Conservation (phyloP, 2,888 invertebrate genomes). For the Apodemia zela region DNA sequence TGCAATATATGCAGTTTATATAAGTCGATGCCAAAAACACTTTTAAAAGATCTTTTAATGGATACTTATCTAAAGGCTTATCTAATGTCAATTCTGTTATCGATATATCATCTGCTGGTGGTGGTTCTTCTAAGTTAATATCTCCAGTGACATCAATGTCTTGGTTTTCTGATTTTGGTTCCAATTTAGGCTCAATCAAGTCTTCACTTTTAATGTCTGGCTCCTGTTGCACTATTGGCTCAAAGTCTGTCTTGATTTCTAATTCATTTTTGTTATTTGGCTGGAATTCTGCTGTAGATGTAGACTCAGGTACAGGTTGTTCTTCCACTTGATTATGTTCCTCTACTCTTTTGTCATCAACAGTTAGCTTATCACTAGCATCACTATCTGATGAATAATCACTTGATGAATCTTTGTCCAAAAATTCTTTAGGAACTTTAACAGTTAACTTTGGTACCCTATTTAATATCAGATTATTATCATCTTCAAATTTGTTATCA, state of each 20-base stretch:
- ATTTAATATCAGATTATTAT: slow-evolving; percentile 57
- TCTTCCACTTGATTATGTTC: slow-evolving; percentile 37
- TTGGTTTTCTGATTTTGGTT: slow-evolving; percentile 54
- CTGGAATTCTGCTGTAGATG: slow-evolving; percentile 24
- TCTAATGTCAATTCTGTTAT: slow-evolving; percentile 86
- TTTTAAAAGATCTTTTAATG: slow-evolving; percentile 85
- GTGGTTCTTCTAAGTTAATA: slow-evolving; percentile 55
- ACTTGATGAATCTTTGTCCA: slow-evolving; percentile 75
- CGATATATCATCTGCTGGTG: slow-evolving; percentile 77
- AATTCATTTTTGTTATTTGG: slow-evolving; percentile 29
- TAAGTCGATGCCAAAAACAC: slow-evolving; percentile 86
- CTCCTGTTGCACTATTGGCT: slow-evolving; percentile 29
- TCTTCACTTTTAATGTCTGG: slow-evolving; percentile 46
- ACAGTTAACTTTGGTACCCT: slow-evolving; percentile 86
- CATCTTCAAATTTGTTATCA: slow-evolving; percentile 68
- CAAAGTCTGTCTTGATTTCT: slow-evolving; percentile 33
- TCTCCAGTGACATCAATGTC: slow-evolving; percentile 48
- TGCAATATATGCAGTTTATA: slow-evolving; percentile 89
- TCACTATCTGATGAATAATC: slow-evolving; percentile 81
- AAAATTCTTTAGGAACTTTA: slow-evolving; percentile 82
- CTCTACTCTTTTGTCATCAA: slow-evolving; percentile 70
- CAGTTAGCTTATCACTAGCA: slow-evolving; percentile 80
- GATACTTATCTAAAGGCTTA: slow-evolving; percentile 87
- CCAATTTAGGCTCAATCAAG: slow-evolving; percentile 43
- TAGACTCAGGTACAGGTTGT: slow-evolving; percentile 34